Conservation (phyloP, 1,140 invertebrate species). For the Trypoxylus dichotomus region DNA sequence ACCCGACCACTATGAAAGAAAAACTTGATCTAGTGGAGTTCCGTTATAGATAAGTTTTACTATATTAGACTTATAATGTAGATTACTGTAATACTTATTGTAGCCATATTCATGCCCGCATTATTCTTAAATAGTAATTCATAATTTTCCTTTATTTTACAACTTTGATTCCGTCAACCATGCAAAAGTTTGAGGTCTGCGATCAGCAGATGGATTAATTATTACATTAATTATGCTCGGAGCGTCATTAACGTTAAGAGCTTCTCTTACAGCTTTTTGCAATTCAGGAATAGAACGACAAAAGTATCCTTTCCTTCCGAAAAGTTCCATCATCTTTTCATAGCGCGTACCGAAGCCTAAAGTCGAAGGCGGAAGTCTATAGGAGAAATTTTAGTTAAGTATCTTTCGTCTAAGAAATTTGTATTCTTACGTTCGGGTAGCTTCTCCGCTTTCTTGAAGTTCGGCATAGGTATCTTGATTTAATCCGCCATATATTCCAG, state of each 20-base stretch:
- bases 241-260: conserved; percentile 68
- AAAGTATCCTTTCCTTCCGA: conserved; percentile 78
- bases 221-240: conserved; percentile 90
- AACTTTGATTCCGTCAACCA: conserved; percentile 93
- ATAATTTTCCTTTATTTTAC: conserved; percentile 52
- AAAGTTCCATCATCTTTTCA: conserved; percentile 87
- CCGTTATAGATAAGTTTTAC: too few relatives aligned
- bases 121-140: not conserved
- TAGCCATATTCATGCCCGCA: not conserved
- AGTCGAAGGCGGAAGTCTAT: conserved; percentile 79
- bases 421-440: conserved; percentile 61
- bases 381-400: conserved; percentile 42
- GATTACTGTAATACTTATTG: not conserved
- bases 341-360: conserved; percentile 79
- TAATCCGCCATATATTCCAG: conserved; percentile 89
- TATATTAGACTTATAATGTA: too few relatives aligned
- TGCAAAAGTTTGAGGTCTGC: conserved; percentile 86
- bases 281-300: conserved; percentile 78
- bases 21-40: too few relatives aligned
- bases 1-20: too few relatives aligned
- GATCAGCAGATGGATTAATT: conserved; percentile 83
- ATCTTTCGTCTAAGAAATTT: conserved; percentile 6
- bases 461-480: conserved; percentile 73
- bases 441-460: conserved; percentile 67
- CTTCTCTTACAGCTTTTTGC: conserved; percentile 66